Evolutionary conservation across 2,797 vertebrate genomes (phyloP), one percentile per base, ranked within the genome.

Genomic region (Falco concolor): DNA sequence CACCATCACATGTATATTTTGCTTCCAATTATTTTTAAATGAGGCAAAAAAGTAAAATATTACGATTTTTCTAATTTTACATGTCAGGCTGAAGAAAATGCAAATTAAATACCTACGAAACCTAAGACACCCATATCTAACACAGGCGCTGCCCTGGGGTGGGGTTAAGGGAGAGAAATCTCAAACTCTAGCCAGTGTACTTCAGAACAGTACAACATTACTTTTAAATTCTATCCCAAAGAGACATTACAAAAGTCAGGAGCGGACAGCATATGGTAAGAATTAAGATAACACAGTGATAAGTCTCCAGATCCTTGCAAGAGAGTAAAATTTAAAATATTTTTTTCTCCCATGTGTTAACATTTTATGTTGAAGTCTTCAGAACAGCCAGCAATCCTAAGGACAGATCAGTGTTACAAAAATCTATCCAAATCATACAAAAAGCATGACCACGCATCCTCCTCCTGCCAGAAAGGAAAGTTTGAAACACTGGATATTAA

Each of bases 271-370:
- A 87, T 59, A 87, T 59, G 90, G 88, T 72, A 94, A 77, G 53
- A 90, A 89, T 96, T 94, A 92, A 84, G 75, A 95, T 89, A 68
- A 94, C 95, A 52, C 20, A 89, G 34, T 24, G 34, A 74, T 68
- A 95, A 64, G 44, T n/a, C 83, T 83, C 52, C 34, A 85, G 57
- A 75, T 89, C 79, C 84, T 64, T 89, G 60, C 32, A 77, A 56
- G 22, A 83, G 20, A 90, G 10, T 36, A 89, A 87, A 84, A 70
- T 67, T 84, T 70, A 36, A 90, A 95, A 85, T 90, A 6, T 72
- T 92, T 85, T 90, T 82, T 68, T 60, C 44, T 80, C 73, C 81
- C 50, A 68, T 50, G 59, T 67, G 78, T 89, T 89, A 93, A 68
- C 42, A 64, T 87, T 91, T 95, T 80, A 70, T 15, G 5, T 17